Evolutionary conservation across 2,888 invertebrate genomes (phyloP).

Genomic region (Arrhopalites spinosus): DNA sequence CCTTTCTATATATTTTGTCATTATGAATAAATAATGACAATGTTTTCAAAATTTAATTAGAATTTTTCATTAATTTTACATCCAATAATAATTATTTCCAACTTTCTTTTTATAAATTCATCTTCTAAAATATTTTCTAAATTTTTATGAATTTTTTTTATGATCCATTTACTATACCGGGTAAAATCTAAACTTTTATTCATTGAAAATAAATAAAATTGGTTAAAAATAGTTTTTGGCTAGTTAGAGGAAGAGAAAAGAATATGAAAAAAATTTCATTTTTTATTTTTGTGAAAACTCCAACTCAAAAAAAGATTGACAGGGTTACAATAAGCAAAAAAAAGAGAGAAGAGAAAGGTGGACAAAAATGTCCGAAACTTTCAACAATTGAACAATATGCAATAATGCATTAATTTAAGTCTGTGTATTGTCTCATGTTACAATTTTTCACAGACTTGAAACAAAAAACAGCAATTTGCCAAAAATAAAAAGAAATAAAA

Average conservation of each 20-base stretch:
- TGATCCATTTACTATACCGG: too few relatives aligned
- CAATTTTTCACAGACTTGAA: constrained; percentile 22
- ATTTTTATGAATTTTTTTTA: too few relatives aligned
- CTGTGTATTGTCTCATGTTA: constrained; percentile 25
- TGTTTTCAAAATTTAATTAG: not conserved
- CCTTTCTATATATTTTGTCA: constrained; percentile 36
- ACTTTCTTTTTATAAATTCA: not conserved
- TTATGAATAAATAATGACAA: not conserved
- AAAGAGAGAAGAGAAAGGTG: not conserved
- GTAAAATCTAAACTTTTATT: too few relatives aligned
- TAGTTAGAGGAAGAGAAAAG: too few relatives aligned
- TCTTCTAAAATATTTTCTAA: not conserved
- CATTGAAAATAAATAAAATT: too few relatives aligned
- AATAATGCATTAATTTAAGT: not conserved
- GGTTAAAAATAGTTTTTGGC: too few relatives aligned
- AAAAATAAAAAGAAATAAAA: not conserved
- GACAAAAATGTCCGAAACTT: not conserved
- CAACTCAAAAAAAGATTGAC: too few relatives aligned
- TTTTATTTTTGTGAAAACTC: too few relatives aligned
- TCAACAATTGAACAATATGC: not conserved
- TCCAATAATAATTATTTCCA: not conserved
- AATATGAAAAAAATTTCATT: too few relatives aligned
- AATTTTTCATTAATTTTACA: not conserved
- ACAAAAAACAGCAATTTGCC: not conserved
- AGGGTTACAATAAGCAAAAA: too few relatives aligned